Evolutionary conservation across 2,113 vertebrate species (phyloP), one percentile per base, ranked within the genome.

Genomic region (Phoxinus phoxinus): DNA sequence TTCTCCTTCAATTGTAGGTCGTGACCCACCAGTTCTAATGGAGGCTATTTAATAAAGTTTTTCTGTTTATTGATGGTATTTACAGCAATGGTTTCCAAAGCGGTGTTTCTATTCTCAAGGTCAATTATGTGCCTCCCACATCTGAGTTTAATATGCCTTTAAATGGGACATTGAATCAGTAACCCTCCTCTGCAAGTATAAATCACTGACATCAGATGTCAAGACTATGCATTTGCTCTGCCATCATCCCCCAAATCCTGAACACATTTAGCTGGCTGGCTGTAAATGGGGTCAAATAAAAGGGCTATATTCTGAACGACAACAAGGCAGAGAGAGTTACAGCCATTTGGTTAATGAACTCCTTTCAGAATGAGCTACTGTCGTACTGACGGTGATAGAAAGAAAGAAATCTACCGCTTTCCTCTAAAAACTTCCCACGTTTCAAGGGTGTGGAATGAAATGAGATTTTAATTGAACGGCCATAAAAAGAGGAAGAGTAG

Each of bases 381-480:
- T 81, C 48, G 30, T 87, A 67, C 41, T 27, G 67, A 74, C 27
- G 32, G 72, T 41, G 69, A 41, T 4, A 12, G 30, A 44, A 9
- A 84, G 10, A 46, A 21, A 46, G 37, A 48, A 80, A 69, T 72
- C 51, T 3, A 44, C n/a, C 51, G n/a, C n/a, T 56, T 44, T 67
- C 41, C 84, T 2, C 23, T 83, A 46, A 87, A 87, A 77, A 79
- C 23, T n/a, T 79, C 63, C 74, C 30, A 58, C 12, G 30, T 71
- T 63, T 30, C 21, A 56, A 78, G 51, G 82, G 37, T 59, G n/a
- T 67, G 72, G 51, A 75, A 53, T 78, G 10, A 78, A 71, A 63
- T 79, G 7, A 46, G 82, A 84, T 80, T 76, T 87, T 87, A 87
- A 84, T 87, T 80, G 65, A 84, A 87, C 6, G 11, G 12, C 48